Evolutionary conservation across 2,113 vertebrate species (phyloP).

Genomic region (Panthera uncia): DNA sequence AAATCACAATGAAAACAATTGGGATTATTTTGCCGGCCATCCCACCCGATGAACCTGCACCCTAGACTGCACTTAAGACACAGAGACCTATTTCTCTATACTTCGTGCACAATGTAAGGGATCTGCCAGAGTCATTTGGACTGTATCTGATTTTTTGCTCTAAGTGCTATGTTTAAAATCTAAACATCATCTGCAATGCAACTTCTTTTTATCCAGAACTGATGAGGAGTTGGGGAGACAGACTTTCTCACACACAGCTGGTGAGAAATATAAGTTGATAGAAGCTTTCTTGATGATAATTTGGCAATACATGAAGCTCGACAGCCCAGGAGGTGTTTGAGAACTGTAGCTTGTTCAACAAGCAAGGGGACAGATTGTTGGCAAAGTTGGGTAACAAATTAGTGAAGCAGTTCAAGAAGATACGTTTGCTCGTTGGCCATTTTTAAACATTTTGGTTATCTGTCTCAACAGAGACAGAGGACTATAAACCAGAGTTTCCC

Average conservation of each 20-base stretch:
- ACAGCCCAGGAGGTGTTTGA: background rate
- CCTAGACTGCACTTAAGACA: background rate
- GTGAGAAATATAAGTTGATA: background rate
- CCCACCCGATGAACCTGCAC: background rate
- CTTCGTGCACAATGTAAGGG: background rate
- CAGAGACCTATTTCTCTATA: background rate
- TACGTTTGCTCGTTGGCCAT: background rate
- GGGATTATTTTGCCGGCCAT: background rate
- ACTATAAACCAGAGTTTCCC: background rate
- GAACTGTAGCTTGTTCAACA: background rate
- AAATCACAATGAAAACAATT: background rate
- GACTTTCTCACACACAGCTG: slow-evolving; percentile 16
- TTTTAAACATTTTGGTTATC: background rate
- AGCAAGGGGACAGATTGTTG: slow-evolving; percentile 43
- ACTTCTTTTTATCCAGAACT: background rate
- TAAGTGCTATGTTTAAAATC: background rate
- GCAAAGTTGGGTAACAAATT: slow-evolving; percentile 26
- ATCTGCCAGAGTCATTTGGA: background rate
- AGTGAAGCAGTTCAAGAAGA: background rate
- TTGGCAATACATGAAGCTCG: background rate
- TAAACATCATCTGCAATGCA: background rate
- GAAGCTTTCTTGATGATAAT: slow-evolving; percentile 27
- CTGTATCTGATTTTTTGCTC: background rate
- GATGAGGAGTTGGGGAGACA: background rate
- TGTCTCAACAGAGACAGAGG: background rate